phyloP scores from a whole-genome alignment of 2,113 vertebrate genomes.

The Phaethornis superciliosus region DNA sequence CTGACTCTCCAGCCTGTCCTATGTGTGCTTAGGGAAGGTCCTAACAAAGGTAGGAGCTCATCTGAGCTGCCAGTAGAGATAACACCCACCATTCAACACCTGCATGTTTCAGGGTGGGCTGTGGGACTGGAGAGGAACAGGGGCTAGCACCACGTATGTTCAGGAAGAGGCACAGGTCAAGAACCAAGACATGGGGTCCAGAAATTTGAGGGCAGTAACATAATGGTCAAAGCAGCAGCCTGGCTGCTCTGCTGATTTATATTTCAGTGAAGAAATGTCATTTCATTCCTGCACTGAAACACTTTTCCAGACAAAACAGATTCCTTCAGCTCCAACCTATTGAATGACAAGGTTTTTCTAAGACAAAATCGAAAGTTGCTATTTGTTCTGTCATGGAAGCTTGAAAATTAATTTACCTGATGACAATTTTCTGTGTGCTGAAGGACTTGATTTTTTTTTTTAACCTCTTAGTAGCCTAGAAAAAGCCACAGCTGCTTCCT shows the following conservation, averaged over 20 bases:
- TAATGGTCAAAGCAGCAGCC: background rate
- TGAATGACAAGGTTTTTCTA: background rate
- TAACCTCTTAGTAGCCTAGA: background rate
- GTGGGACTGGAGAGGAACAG: too few relatives aligned
- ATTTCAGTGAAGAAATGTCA: background rate
- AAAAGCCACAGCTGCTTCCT: background rate
- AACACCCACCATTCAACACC: fast-evolving
- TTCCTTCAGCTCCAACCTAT: background rate
- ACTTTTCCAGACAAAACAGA: background rate
- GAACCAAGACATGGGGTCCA: background rate
- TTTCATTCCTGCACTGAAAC: background rate
- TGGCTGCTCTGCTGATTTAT: background rate
- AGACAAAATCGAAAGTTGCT: background rate
- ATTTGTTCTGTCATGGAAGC: background rate
- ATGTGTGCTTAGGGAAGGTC: too few relatives aligned
- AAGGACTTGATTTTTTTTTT: background rate
- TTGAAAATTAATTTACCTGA: background rate
- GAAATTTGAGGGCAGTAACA: background rate
- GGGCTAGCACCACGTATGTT: background rate
- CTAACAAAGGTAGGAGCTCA: background rate
- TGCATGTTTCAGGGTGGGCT: background rate
- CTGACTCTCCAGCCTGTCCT: background rate
- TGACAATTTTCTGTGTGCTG: background rate
- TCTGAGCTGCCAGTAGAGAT: background rate
- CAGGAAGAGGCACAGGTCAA: background rate